Evolutionary conservation across 2,113 vertebrate species (phyloP).

Genomic region (Monarcha castaneiventris): DNA sequence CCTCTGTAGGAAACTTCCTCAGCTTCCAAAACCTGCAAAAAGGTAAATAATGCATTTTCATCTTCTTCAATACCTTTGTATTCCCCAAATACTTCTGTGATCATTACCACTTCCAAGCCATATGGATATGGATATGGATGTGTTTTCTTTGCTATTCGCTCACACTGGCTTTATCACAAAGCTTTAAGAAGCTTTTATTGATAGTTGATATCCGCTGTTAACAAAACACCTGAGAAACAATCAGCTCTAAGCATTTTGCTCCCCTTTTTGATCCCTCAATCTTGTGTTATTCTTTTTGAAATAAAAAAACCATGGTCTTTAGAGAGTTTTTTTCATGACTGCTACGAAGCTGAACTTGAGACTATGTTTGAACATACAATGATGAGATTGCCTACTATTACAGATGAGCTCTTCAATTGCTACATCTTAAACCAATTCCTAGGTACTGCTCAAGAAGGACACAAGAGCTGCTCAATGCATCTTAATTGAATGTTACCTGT

Average conservation of each 20-base stretch:
- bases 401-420: not conserved
- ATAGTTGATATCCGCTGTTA: not conserved
- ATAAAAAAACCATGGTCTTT: fast-evolving
- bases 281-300: not conserved
- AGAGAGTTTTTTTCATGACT: not conserved
- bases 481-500: not conserved
- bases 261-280: not conserved
- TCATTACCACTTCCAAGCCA: not conserved
- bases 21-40: not conserved
- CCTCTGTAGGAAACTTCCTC: not conserved
- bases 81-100: not conserved
- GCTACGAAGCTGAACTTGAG: not conserved
- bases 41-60: not conserved
- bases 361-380: not conserved
- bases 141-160: not conserved
- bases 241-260: not conserved
- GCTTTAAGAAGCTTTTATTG: not conserved
- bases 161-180: not conserved
- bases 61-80: not conserved
- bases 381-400: not conserved
- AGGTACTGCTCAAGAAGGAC: not conserved
- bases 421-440: not conserved
- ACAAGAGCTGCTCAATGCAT: not conserved
- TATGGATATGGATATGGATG: not conserved
- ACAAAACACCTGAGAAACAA: not conserved